Base-by-base conservation (phyloP, 2,797 vertebrate species). In the Telmatherina bonti region DNA sequence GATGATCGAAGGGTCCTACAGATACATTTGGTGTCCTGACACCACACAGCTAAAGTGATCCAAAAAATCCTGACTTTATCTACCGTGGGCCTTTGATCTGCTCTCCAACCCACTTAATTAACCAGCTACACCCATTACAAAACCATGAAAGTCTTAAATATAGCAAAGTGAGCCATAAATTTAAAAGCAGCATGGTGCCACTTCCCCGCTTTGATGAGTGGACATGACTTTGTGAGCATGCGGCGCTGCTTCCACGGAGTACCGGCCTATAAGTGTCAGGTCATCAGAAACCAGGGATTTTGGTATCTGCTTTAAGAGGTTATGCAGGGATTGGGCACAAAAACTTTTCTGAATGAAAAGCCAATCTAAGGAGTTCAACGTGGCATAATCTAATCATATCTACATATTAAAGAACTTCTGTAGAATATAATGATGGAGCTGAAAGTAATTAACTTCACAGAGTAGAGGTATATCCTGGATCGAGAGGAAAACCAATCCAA, bases 371-470 rank as follows among this genome's bases (percentile, higher is more conserved):
- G 78, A 92, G 85, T 82, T 85, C 83, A 88, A 81, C 66, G 68
- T 36, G 54, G 83, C 56, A 85, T 89, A 85, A 90, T 91, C 90
- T 81, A 86, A 92, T 90, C 60, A 81, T 65, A 92, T 94, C 85
- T 93, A 66, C 86, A 90, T 90, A 89, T 90, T 85, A 93, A 94
- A 91, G 86, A 84, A 82, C n/a, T 38, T 77, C 85, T 73, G 78
- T 82, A 80, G 26, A 11, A 82, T 78, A 81, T 81, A 47, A 31
- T 43, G 70, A 79, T 76, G 75, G 68, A 89, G 79, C 30, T 62
- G 62, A 77, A 27, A 41, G 70, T 88, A 90, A 93, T 93, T 92
- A 86, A 84, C 78, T 82, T 67, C 71, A 84, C 79, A 84, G 62
- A 88, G 60, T 49, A 72, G 35, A 77, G 76, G 76, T 83, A 65